Percentiles rank a stretch among this genome's conserved stretches.
Evolutionary conservation across 1,140 invertebrate genomes (phyloP).

Genomic region (Bactericera cockerelli): DNA sequence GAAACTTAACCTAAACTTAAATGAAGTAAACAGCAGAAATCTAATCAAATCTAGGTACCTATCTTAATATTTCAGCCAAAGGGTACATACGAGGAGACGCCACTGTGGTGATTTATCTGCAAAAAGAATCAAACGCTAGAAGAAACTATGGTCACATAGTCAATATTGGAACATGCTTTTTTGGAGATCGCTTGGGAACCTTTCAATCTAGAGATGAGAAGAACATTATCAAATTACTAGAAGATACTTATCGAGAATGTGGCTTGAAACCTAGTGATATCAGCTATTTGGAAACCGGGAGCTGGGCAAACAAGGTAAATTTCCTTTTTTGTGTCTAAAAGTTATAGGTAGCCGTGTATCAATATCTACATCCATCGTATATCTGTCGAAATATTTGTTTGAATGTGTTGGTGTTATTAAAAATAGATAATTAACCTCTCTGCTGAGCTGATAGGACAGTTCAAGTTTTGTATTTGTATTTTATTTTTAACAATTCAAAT

Average conservation of each 20-base stretch:
- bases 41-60: no score
- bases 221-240: neutral
- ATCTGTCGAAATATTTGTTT: no score
- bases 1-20: no score
- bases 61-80: neutral
- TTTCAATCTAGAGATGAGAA: neutral
- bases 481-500: no score
- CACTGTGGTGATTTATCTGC: neutral
- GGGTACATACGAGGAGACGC: neutral
- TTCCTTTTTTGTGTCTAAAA: no score
- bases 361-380: no score
- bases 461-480: no score
- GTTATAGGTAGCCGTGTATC: no score
- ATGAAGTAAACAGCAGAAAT: no score
- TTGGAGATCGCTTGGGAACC: neutral
- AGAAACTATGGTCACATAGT: neutral
- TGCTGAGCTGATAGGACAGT: no score
- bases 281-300: conserved; percentile 2
- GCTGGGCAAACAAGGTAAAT: conserved; percentile 2
- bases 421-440: no score
- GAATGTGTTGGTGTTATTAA: no score
- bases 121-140: neutral
- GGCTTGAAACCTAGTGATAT: neutral
- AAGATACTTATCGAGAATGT: conserved; percentile 1
- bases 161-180: neutral